Conservation (phyloP, 2,113 vertebrate species). For the Cettia cetti region DNA sequence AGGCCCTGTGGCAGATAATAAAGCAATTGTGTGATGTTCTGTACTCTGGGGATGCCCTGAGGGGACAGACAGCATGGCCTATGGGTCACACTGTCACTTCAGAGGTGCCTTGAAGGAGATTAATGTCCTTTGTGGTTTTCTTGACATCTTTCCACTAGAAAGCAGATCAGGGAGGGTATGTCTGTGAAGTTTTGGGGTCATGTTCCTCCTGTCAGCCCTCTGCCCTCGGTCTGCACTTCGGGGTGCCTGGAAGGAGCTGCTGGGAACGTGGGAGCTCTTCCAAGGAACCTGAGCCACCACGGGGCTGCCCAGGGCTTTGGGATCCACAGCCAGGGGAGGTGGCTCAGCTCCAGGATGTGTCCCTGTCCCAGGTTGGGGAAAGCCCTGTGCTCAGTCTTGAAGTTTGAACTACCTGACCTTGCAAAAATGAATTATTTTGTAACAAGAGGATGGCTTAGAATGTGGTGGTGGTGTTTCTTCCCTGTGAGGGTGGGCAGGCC, state of each 20-base stretch:
- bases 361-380: background rate
- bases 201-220: background rate
- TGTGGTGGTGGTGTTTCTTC: background rate
- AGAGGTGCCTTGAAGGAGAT: slow-evolving; percentile 9
- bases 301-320: background rate
- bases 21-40: background rate
- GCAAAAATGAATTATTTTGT: background rate
- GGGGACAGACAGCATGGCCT: background rate
- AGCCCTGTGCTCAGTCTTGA: background rate
- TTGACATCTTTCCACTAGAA: background rate
- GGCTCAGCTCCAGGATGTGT: background rate
- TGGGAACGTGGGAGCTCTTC: background rate
- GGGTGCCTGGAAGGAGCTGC: background rate
- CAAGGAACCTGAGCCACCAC: fast-evolving
- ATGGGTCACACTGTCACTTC: background rate
- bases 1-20: background rate
- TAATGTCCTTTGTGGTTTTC: background rate
- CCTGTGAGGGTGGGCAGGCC: background rate
- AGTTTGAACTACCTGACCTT: background rate
- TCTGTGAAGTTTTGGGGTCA: background rate
- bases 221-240: background rate
- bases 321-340: background rate
- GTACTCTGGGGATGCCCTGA: background rate
- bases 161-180: background rate
- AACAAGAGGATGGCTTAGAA: background rate